A percentile compares a stretch with the other conserved stretches of the same genome.
Evolutionary conservation across 1,140 invertebrate species (phyloP).

Genomic region (Zeugodacus cucurbitae): DNA sequence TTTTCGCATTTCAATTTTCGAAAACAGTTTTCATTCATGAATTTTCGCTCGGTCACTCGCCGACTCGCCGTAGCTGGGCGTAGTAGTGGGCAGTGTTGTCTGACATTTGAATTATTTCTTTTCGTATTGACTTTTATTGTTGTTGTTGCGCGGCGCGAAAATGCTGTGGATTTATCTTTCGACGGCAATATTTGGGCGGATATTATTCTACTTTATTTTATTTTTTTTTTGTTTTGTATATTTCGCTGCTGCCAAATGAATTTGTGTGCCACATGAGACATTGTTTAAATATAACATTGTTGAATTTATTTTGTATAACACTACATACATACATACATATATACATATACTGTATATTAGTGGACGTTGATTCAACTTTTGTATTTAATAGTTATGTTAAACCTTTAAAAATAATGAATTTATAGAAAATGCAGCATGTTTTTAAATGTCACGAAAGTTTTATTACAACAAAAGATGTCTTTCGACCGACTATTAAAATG

Average conservation of each 20-base stretch:
- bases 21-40: constrained; percentile 34
- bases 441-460: too few species aligned
- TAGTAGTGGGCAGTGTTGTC: background rate
- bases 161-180: background rate
- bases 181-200: background rate
- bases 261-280: background rate
- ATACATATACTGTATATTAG: too few species aligned
- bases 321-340: background rate
- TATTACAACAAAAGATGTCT: too few species aligned
- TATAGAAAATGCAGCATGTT: too few species aligned
- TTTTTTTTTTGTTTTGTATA: background rate
- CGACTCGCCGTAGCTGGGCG: background rate
- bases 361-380: too few species aligned
- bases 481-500: too few species aligned
- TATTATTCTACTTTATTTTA: background rate
- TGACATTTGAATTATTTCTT: constrained; percentile 7
- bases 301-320: too few species aligned
- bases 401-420: too few species aligned
- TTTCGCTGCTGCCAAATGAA: background rate
- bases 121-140: background rate
- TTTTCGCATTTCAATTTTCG: background rate
- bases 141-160: background rate
- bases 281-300: too few species aligned
- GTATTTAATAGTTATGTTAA: too few species aligned
- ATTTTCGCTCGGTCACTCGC: too few species aligned